A percentile compares a stretch with the other conserved stretches of the same genome.
These are phyloP conservation scores for Schizotus pectinicornis DNA, from an alignment of 2,888 invertebrate genomes.

Conservation along the genomic window DNA sequence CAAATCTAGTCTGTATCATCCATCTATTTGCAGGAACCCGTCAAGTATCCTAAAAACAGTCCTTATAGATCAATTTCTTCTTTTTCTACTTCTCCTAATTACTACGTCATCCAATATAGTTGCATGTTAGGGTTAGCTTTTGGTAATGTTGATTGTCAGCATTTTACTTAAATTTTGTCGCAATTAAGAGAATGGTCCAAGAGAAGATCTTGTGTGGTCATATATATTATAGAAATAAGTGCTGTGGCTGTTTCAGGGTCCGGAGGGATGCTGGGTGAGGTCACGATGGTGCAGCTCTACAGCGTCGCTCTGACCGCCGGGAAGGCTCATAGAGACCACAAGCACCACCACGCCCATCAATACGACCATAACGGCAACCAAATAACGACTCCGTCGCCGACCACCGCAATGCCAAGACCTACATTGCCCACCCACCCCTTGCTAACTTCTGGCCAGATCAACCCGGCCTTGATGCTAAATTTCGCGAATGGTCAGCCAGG, in stretches of 20 bases:
- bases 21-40: too few species aligned
- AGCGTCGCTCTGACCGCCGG: constrained; percentile 82
- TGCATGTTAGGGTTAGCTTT: too few species aligned
- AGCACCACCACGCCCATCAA: constrained; percentile 85
- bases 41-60: too few species aligned
- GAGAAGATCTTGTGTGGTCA: too few species aligned
- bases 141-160: too few species aligned
- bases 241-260: constrained; percentile 58
- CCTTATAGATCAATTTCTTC: too few species aligned
- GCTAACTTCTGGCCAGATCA: constrained; percentile 70
- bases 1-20: too few species aligned
- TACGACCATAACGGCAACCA: constrained; percentile 75
- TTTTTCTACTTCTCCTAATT: too few species aligned
- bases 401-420: constrained; percentile 63
- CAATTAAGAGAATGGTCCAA: too few species aligned
- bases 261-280: constrained; percentile 73
- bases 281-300: constrained; percentile 82
- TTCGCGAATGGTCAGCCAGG: constrained; percentile 56
- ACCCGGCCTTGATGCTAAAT: constrained; percentile 64
- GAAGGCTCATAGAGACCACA: constrained; percentile 86
- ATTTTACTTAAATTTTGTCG: too few species aligned
- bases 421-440: constrained; percentile 62
- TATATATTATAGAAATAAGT: constrained; percentile 1
- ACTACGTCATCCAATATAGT: too few species aligned
- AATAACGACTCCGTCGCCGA: constrained; percentile 66